These are phyloP conservation scores for Poeciliopsis prolifica DNA, from an alignment of 2,113 vertebrate species.

Conservation along the genomic window DNA sequence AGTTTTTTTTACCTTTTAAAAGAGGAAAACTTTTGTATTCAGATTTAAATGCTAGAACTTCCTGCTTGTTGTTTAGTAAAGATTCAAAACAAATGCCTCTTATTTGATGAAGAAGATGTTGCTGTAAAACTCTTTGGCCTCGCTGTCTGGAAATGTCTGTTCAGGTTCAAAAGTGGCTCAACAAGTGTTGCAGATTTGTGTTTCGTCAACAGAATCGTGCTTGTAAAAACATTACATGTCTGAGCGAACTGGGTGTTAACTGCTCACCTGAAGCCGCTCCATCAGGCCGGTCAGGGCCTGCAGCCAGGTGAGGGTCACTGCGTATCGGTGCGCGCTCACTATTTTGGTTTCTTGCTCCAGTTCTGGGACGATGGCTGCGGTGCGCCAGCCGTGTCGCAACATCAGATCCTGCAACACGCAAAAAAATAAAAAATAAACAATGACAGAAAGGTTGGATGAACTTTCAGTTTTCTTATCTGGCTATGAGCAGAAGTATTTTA, in stretches of 20 bases:
- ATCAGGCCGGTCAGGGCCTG: slow-evolving; percentile 86
- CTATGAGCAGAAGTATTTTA: too few relatives aligned
- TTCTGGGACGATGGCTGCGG: slow-evolving; percentile 86
- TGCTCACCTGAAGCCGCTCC: slow-evolving; percentile 84
- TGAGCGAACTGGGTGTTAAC: not conserved
- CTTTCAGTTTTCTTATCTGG: not conserved
- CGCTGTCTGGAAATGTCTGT: too few relatives aligned
- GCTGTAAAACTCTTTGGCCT: not conserved
- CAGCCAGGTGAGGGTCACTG: slow-evolving; percentile 85
- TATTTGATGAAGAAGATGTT: not conserved
- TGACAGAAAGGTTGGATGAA: not conserved
- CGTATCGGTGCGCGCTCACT: slow-evolving; percentile 83
- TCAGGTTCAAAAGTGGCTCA: not conserved
- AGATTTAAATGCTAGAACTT: too few relatives aligned
- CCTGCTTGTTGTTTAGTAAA: too few relatives aligned
- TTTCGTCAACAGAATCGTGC: not conserved
- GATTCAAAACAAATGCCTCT: not conserved
- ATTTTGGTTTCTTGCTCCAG: slow-evolving; percentile 85
- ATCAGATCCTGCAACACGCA: slow-evolving; percentile 80
- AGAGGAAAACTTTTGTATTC: too few relatives aligned
- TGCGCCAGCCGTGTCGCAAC: slow-evolving; percentile 87
- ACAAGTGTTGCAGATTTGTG: not conserved
- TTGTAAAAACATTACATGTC: too few relatives aligned
- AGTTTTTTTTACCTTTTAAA: too few relatives aligned
- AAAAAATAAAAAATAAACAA: too few relatives aligned